These are phyloP conservation scores for Nymphalis c-album DNA, from an alignment of 2,888 invertebrate species.

Conservation along the genomic window DNA sequence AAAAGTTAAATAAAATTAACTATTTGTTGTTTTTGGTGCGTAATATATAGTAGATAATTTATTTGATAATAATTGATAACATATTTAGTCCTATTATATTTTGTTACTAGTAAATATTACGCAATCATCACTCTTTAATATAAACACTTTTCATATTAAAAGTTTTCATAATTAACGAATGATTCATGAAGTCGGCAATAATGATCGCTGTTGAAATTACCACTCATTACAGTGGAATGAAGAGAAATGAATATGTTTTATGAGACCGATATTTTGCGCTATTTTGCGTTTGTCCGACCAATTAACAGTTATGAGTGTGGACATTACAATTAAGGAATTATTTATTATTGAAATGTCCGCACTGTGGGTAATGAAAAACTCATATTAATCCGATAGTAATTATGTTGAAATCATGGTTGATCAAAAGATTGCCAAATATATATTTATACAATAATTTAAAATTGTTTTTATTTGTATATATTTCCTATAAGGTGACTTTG, in stretches of 20 bases:
- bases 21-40: too few species aligned
- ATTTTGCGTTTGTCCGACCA: conserved; percentile 15
- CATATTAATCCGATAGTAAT: background rate
- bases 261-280: conserved; percentile 15
- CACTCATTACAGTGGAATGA: conserved; percentile 18
- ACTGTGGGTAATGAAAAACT: background rate
- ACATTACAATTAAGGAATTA: conserved; percentile 8
- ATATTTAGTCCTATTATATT: too few species aligned
- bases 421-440: too few species aligned
- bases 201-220: conserved; percentile 11
- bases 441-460: too few species aligned
- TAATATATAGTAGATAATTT: too few species aligned
- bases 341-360: conserved; percentile 10
- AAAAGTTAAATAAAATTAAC: too few species aligned
- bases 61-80: too few species aligned
- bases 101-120: too few species aligned
- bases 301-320: conserved; percentile 19
- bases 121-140: background rate
- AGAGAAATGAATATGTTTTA: conserved; percentile 24
- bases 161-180: conserved; percentile 1
- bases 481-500: too few species aligned
- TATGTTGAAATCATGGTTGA: too few species aligned
- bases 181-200: conserved; percentile 12
- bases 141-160: conserved; percentile 7
- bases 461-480: too few species aligned